Conservation (phyloP, 2,797 vertebrate species). For the Pseudochirops corinnae region DNA sequence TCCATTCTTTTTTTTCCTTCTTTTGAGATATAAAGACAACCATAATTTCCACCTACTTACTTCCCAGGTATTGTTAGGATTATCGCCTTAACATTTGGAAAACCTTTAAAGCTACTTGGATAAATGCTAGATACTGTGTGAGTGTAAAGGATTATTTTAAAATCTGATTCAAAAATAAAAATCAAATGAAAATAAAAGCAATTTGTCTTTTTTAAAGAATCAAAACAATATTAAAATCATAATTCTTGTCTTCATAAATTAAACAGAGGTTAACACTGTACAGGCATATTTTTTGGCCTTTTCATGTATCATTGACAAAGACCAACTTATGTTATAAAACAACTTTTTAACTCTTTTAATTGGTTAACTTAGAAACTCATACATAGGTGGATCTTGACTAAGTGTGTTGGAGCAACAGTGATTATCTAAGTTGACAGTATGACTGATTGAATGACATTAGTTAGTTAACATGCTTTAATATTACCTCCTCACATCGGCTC, state of each 20-base stretch:
- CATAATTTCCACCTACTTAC: neutral
- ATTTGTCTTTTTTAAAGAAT: neutral
- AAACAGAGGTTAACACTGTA: neutral
- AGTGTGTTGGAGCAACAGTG: neutral
- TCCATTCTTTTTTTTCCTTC: neutral
- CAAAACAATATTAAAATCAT: neutral
- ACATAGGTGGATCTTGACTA: neutral
- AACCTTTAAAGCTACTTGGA: neutral
- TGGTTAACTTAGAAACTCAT: neutral
- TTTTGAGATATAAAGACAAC: neutral
- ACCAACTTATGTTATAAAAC: neutral
- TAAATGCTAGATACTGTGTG: neutral
- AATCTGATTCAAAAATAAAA: conserved; percentile 18
- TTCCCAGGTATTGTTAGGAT: neutral
- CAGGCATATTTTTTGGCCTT: neutral
- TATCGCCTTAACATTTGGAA: neutral
- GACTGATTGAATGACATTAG: neutral
- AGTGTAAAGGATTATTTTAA: neutral
- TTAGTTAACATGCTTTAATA: neutral
- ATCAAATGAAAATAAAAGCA: neutral
- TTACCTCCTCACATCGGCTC: neutral
- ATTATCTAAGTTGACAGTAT: neutral
- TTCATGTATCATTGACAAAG: neutral
- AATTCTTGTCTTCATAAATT: conserved; percentile 3
- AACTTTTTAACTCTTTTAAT: neutral